These are phyloP conservation scores for Gymnopithys bicolor DNA, from an alignment of 2,797 vertebrate species.

Conservation along the genomic window DNA sequence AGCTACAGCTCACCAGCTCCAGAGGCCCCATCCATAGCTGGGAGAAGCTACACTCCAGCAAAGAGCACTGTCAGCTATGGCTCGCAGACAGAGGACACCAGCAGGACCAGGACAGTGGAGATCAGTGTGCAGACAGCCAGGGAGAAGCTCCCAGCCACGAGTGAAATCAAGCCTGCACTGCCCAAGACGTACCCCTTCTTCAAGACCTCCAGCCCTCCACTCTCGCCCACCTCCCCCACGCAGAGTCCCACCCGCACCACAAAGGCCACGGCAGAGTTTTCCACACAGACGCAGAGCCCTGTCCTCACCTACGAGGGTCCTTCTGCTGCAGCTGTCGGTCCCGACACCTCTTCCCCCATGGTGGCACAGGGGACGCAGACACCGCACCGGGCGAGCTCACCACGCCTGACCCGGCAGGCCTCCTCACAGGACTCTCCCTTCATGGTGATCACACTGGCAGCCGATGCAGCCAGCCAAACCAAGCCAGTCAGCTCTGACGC, in stretches of 20 bases:
- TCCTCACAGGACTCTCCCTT: conserved; percentile 91
- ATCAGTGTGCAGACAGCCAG: conserved; percentile 63
- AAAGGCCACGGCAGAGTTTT: conserved; percentile 89
- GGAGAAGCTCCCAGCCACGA: conserved; percentile 52
- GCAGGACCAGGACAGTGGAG: conserved; percentile 49
- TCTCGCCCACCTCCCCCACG: conserved; percentile 89
- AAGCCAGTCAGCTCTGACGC: conserved; percentile 88
- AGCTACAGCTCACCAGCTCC: conserved; percentile 73
- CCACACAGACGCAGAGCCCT: conserved; percentile 89
- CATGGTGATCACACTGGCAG: conserved; percentile 90
- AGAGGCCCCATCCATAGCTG: conserved; percentile 70
- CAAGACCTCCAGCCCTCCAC: conserved; percentile 87
- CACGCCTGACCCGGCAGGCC: conserved; percentile 88
- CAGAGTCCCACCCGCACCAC: conserved; percentile 85
- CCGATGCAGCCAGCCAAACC: conserved; percentile 85
- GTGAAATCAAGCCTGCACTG: conserved; percentile 64
- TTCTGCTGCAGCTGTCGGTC: conserved; percentile 65
- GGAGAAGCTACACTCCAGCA: conserved; percentile 83
- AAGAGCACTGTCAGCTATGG: conserved; percentile 74
- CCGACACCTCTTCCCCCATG: conserved; percentile 77
- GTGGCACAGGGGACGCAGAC: conserved; percentile 87
- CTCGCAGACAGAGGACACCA: conserved; percentile 74
- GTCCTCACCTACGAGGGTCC: conserved; percentile 73
- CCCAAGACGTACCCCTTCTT: conserved; percentile 89
- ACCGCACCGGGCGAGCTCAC: conserved; percentile 82